Base-by-base conservation (phyloP, 2,888 invertebrate species). In the Margaritifera margaritifera region DNA sequence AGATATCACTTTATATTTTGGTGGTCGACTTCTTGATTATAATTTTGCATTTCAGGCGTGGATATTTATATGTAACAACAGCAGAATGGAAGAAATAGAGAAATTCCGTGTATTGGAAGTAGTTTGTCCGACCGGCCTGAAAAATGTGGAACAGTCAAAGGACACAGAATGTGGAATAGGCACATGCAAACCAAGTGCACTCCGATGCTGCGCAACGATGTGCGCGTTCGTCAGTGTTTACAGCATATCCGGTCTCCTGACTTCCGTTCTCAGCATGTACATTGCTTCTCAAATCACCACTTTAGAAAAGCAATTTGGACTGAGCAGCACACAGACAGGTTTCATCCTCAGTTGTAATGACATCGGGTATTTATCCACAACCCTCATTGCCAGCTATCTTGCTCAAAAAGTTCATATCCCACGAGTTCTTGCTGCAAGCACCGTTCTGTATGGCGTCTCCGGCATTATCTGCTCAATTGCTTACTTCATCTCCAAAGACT, bases 331-430 rank as follows among this genome's bases (percentile, higher is more conserved):
- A 4, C 79, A 82, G 57, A 80, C 79, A 4, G 86, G 86, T 0
- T 77, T 86, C 53, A 63, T 86, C 4, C 69, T 84, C 50, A 82
- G 82, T 57, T 81, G 83, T 63, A 85, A 86, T 67, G 84, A 86
- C 66, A 80, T 85, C 42, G 85, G 86, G 1, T 84, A 74, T 67
- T 70, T 84, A 24, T n/a, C 74, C 22, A 75, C 77, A 3, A 80
- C 79, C 1, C 55, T 82, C 42, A 68, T 81, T 42, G 73, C 78
- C n/a, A 79, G 79, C 63, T 75, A 77, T 55, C 60, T 75, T 59
- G 77, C 79, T 1, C 68, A 80, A 56, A 75, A 63, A 31, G 71
- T 72, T 2, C 79, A 80, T 61, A 80, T 80, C 24, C 80, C 80
- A 2, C 66, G 78, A 25, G 66, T 64, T 5, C 62, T 80, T 11